Percentiles rank a stretch among this genome's conserved stretches.
Evolutionary conservation across 2,113 vertebrate species (phyloP).

Genomic region (Sturnira hondurensis): DNA sequence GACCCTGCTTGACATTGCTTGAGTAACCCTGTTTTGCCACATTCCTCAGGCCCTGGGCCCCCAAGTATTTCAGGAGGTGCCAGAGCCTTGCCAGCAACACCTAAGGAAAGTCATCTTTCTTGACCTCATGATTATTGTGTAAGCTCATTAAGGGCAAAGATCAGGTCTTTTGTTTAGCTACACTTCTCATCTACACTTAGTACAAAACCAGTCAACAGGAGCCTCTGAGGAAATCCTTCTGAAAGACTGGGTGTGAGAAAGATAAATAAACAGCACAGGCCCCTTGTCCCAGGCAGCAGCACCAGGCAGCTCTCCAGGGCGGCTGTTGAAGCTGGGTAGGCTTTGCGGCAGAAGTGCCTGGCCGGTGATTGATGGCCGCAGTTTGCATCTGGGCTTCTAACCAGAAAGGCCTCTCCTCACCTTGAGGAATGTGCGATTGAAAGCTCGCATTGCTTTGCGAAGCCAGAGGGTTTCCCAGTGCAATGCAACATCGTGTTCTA

Average conservation of each 20-base stretch:
- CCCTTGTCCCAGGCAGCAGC: not conserved
- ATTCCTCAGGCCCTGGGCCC: not conserved
- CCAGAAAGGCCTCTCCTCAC: not conserved
- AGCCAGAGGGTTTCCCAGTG: not conserved
- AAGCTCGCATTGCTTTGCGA: not conserved
- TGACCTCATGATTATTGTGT: not conserved
- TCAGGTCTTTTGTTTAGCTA: not conserved
- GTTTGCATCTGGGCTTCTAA: not conserved
- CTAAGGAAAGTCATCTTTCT: not conserved
- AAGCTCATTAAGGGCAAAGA: conserved; percentile 17
- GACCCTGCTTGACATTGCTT: not conserved
- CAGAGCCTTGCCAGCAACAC: not conserved
- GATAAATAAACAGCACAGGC: conserved; percentile 3
- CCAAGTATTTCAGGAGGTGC: not conserved
- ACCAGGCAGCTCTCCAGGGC: not conserved
- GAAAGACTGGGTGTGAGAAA: conserved; percentile 21
- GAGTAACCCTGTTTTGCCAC: not conserved
- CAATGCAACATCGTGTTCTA: not conserved
- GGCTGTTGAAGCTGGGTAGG: not conserved
- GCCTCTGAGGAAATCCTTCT: conserved; percentile 17
- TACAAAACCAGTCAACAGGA: not conserved
- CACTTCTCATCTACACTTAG: conserved; percentile 2
- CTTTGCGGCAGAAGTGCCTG: not conserved
- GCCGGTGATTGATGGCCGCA: not conserved
- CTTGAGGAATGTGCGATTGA: not conserved